Conservation (phyloP, 1,140 invertebrate genomes). For the Ephestia elutella region DNA sequence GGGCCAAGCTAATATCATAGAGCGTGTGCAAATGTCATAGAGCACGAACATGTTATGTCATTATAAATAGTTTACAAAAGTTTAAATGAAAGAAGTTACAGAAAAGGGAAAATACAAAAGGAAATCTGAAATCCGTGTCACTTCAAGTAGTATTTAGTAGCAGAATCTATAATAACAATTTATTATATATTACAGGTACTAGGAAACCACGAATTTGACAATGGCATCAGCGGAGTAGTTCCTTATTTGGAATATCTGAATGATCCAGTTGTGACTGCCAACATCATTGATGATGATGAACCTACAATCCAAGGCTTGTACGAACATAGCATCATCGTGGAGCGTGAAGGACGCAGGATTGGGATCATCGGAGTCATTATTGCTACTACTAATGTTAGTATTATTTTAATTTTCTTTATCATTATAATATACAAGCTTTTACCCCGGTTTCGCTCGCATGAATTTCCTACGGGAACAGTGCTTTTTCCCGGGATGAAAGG, state of each 20-base stretch:
- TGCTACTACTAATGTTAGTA: slow-evolving; percentile 79
- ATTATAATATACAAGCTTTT: neutral
- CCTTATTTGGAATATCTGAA: slow-evolving; percentile 81
- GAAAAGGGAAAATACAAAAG: no score
- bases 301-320: slow-evolving; percentile 79
- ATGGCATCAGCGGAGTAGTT: slow-evolving; percentile 82
- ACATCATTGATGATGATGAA: slow-evolving; percentile 83
- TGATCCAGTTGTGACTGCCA: slow-evolving; percentile 81
- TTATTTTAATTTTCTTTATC: neutral
- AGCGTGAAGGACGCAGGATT: slow-evolving; percentile 79
- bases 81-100: no score
- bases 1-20: no score
- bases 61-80: no score
- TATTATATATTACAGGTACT: slow-evolving; percentile 76
- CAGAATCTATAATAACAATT: neutral
- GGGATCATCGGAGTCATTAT: slow-evolving; percentile 90
- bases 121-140: no score
- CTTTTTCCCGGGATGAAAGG: no score
- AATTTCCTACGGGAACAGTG: no score
- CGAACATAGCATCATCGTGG: slow-evolving; percentile 76
- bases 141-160: no score
- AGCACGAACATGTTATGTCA: no score
- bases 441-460: no score
- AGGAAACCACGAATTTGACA: slow-evolving; percentile 94
- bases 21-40: no score